Conservation (phyloP, 2,797 vertebrate species). For the Scolopax bukidnonensis region DNA sequence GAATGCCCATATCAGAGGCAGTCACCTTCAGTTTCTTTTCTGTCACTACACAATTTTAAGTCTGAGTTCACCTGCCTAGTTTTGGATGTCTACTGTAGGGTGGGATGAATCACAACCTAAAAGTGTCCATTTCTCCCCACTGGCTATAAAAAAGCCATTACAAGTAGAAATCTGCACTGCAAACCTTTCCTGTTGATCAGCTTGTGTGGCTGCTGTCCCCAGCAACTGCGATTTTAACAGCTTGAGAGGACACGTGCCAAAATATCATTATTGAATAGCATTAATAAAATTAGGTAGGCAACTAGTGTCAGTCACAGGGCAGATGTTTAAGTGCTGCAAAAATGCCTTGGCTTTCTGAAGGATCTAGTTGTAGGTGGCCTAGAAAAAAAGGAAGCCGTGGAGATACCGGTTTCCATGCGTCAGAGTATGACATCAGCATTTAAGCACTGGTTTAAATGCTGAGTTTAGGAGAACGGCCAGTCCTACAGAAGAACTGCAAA, state of each 20-base stretch:
- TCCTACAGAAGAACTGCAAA: not conserved
- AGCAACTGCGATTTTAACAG: not conserved
- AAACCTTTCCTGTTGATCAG: not conserved
- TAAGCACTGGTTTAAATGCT: not conserved
- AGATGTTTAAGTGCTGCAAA: not conserved
- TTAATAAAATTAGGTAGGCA: not conserved
- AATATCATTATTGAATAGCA: not conserved
- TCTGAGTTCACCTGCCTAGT: not conserved
- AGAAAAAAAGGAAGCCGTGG: accelerated
- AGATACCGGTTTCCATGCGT: not conserved
- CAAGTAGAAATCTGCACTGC: not conserved
- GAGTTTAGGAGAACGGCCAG: not conserved
- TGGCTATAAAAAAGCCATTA: not conserved
- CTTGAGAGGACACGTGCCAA: not conserved
- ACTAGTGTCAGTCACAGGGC: not conserved
- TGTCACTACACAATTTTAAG: not conserved
- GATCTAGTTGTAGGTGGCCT: not conserved
- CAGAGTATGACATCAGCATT: not conserved
- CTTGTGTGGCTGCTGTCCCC: not conserved
- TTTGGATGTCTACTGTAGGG: not conserved
- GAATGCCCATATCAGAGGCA: not conserved
- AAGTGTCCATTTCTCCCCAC: not conserved
- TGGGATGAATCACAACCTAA: not conserved
- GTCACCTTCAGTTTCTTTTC: not conserved
- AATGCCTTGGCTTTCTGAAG: not conserved